These are phyloP conservation scores for Podabrus alpinus DNA, from an alignment of 2,888 invertebrate species.

Conservation along the genomic window DNA sequence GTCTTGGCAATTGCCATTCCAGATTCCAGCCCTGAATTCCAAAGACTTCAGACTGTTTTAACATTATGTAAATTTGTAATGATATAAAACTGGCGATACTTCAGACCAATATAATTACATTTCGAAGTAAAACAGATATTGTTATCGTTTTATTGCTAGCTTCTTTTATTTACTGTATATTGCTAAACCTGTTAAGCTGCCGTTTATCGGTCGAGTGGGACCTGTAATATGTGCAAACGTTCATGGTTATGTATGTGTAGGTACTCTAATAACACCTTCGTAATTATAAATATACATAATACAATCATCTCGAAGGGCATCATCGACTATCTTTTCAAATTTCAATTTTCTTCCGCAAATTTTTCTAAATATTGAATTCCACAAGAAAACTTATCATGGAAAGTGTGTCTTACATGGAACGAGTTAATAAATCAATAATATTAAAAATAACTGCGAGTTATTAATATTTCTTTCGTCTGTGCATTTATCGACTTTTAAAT, in stretches of 20 bases:
- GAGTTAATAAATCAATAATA: not conserved
- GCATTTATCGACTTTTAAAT: not conserved
- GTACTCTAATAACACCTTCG: conserved; percentile 22
- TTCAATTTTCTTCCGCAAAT: not conserved
- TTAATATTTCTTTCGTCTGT: not conserved
- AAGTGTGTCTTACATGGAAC: not conserved
- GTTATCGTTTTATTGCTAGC: conserved; percentile 35
- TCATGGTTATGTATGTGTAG: conserved; percentile 12
- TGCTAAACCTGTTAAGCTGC: conserved; percentile 30
- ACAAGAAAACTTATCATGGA: not conserved
- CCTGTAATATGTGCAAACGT: conserved; percentile 26
- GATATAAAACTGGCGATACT: conserved; percentile 6
- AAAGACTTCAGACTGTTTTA: not conserved
- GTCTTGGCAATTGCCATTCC: not conserved
- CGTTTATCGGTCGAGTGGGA: conserved; percentile 28
- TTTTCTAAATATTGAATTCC: not conserved
- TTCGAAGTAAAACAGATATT: conserved; percentile 35
- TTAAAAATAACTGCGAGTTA: not conserved
- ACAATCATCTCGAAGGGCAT: not conserved
- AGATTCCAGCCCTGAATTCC: not conserved
- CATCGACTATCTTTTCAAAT: not conserved
- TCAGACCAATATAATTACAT: conserved; percentile 36
- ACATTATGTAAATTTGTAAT: not conserved
- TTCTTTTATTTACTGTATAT: conserved; percentile 30
- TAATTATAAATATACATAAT: conserved; percentile 27